phyloP scores from a whole-genome alignment of 2,888 invertebrate species.

The Lasioglossum vierecki region DNA sequence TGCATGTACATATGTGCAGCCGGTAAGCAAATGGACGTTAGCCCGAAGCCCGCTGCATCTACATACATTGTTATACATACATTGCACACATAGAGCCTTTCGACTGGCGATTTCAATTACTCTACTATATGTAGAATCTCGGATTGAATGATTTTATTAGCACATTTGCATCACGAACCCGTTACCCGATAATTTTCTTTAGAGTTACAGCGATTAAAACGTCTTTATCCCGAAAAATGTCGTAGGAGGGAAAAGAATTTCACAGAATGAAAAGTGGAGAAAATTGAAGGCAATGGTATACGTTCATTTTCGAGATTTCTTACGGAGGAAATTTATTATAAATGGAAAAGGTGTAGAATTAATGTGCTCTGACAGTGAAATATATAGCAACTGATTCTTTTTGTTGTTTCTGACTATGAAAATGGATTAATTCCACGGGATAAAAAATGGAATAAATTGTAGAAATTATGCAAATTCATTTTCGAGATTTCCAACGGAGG shows the following conservation, averaged over 20 bases:
- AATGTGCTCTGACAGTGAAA: too few relatives aligned
- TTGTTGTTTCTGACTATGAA: not conserved
- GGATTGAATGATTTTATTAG: not conserved
- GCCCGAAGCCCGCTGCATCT: not conserved
- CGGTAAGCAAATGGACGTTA: constrained; percentile 24
- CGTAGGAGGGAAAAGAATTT: too few relatives aligned
- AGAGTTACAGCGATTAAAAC: too few relatives aligned
- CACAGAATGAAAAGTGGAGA: too few relatives aligned
- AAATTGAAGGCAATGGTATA: not conserved
- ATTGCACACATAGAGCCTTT: not conserved
- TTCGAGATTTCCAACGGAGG: not conserved
- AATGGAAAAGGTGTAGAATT: not conserved
- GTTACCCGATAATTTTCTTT: too few relatives aligned
- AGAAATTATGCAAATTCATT: not conserved
- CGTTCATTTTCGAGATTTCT: not conserved
- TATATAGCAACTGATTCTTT: not conserved
- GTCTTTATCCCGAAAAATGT: too few relatives aligned
- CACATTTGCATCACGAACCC: not conserved
- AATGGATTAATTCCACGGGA: not conserved
- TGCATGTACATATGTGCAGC: not conserved
- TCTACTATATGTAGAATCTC: not conserved
- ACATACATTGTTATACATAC: not conserved
- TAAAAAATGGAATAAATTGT: not conserved
- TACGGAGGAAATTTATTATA: not conserved
- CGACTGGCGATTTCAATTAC: constrained; percentile 3